These are phyloP conservation scores for Strigamia transsilvanica DNA, from an alignment of 2,888 invertebrate genomes.

Conservation along the genomic window DNA sequence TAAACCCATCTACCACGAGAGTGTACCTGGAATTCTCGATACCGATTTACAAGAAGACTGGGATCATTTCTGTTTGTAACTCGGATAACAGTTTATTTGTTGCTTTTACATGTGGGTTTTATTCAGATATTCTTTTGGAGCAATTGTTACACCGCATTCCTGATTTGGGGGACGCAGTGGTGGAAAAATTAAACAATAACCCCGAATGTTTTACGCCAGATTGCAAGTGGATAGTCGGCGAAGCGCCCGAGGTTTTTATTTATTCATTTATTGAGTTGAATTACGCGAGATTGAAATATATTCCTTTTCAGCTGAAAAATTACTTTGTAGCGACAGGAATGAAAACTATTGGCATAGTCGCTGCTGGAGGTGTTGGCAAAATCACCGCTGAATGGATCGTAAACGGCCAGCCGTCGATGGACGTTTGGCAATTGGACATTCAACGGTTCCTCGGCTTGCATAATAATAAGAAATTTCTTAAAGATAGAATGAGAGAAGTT, in stretches of 20 bases:
- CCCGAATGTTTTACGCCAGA: conserved; percentile 97
- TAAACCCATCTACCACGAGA: conserved; percentile 86
- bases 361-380: conserved; percentile 93
- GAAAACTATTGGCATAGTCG: conserved; percentile 94
- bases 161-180: conserved; percentile 74
- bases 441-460: conserved; percentile 90
- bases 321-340: conserved; percentile 94
- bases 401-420: conserved; percentile 79
- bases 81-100: background rate
- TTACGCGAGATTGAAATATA: background rate
- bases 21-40: conserved; percentile 51
- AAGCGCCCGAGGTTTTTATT: conserved; percentile 83
- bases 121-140: conserved; percentile 78
- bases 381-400: conserved; percentile 87
- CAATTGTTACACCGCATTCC: conserved; percentile 86
- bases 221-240: conserved; percentile 94
- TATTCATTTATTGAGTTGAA: background rate
- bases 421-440: conserved; percentile 89
- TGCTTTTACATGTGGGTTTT: background rate
- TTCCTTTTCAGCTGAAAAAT: conserved; percentile 74
- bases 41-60: conserved; percentile 82
- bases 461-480: conserved; percentile 90
- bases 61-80: conserved; percentile 84
- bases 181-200: conserved; percentile 85
- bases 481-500: conserved; percentile 90